Evolutionary conservation across 2,888 invertebrate genomes (phyloP).

Genomic region (Lomographa bimaculata): DNA sequence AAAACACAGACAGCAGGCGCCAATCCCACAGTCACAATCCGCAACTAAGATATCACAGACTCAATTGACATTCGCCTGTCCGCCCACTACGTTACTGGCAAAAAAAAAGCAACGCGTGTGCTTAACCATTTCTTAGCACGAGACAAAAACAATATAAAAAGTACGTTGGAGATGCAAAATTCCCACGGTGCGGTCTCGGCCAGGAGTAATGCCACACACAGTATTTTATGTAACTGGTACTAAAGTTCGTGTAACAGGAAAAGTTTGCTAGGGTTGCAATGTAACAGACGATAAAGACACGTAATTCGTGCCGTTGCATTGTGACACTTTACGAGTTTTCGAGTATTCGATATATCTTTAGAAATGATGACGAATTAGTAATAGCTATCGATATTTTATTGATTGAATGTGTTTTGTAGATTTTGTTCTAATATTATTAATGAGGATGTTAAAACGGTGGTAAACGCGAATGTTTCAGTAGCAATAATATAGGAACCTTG

Average conservation of each 20-base stretch:
- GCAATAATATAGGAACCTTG: too few relatives aligned
- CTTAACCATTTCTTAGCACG: conserved; percentile 56
- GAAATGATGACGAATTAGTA: too few relatives aligned
- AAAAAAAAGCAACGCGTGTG: conserved; percentile 29
- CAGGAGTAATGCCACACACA: conserved; percentile 43
- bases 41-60: conserved; percentile 29
- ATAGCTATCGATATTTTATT: too few relatives aligned
- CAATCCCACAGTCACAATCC: conserved; percentile 20
- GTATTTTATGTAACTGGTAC: conserved; percentile 11
- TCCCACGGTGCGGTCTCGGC: conserved; percentile 59
- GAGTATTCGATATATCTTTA: too few relatives aligned
- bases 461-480: too few relatives aligned
- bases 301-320: too few relatives aligned
- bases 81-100: conserved; percentile 29
- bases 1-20: conserved; percentile 11
- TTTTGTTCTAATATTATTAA: too few relatives aligned
- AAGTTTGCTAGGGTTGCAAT: too few relatives aligned
- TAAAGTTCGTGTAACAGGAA: conserved; percentile 2
- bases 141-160: conserved; percentile 60
- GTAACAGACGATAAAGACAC: too few relatives aligned
- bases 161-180: conserved; percentile 52
- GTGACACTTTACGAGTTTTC: too few relatives aligned
- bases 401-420: too few relatives aligned
- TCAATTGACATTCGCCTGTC: conserved; percentile 29
- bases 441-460: too few relatives aligned